Evolutionary conservation across 2,797 vertebrate genomes (phyloP).

Genomic region (Pyrocephalus nanus): DNA sequence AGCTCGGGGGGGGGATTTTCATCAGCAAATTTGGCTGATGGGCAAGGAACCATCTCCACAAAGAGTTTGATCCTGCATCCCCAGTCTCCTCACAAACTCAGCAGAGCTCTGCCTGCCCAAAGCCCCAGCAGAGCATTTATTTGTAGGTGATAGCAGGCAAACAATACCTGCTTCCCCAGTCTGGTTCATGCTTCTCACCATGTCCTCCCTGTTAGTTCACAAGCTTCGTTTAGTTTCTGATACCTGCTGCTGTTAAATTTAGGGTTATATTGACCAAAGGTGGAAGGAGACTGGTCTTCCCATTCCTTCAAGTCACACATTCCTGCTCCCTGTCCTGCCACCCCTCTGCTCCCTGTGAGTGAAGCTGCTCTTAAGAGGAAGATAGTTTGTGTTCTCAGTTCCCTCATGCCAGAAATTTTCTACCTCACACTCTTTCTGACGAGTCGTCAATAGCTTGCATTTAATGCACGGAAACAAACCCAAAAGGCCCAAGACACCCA

Average conservation of each 20-base stretch:
- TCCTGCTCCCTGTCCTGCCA: too few species aligned
- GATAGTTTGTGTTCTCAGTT: too few species aligned
- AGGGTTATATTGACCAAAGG: background rate
- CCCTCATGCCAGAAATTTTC: too few species aligned
- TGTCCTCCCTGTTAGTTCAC: too few species aligned
- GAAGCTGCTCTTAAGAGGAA: too few species aligned
- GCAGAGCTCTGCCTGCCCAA: background rate
- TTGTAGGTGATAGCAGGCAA: background rate
- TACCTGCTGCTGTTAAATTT: background rate
- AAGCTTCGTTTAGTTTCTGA: background rate
- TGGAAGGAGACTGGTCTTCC: too few species aligned
- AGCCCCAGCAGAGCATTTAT: background rate
- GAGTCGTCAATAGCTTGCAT: too few species aligned
- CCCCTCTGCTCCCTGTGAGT: too few species aligned
- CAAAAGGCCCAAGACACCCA: too few species aligned
- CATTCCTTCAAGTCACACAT: too few species aligned
- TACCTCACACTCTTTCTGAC: too few species aligned
- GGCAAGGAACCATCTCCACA: fast-evolving
- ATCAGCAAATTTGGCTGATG: background rate
- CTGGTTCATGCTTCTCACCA: background rate
- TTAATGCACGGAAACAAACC: too few species aligned
- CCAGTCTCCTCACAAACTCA: background rate
- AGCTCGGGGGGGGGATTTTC: background rate
- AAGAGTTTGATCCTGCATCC: background rate
- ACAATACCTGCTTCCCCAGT: background rate